phyloP scores from a whole-genome alignment of 1,140 invertebrate genomes.

The Phthorimaea operculella region DNA sequence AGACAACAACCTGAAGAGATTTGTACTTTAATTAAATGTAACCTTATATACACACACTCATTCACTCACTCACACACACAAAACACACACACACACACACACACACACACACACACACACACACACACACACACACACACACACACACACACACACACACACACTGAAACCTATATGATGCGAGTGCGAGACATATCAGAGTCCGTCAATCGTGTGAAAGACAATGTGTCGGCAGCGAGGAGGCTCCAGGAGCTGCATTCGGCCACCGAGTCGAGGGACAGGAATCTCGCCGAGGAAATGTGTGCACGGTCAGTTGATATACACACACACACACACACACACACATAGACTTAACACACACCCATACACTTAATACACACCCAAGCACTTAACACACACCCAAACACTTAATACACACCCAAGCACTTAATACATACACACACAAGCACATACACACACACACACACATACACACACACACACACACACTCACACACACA shows the following conservation, averaged over 20 bases:
- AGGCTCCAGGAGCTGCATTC: conserved; percentile 79
- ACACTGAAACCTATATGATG: conserved; percentile 47
- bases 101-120: too few species aligned
- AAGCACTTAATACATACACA: too few species aligned
- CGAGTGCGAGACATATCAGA: conserved; percentile 48
- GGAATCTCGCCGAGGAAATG: conserved; percentile 81
- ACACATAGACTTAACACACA: neutral
- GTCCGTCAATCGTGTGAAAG: conserved; percentile 33
- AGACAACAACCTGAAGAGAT: too few species aligned
- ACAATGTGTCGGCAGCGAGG: conserved; percentile 67
- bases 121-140: too few species aligned
- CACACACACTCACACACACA: too few species aligned
- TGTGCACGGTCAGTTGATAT: conserved; percentile 28
- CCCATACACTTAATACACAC: neutral
- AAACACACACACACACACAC: too few species aligned
- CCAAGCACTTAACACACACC: neutral
- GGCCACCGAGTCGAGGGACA: conserved; percentile 80
- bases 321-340: neutral
- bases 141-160: too few species aligned
- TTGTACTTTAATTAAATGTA: too few species aligned
- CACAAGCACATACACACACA: too few species aligned
- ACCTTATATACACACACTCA: too few species aligned
- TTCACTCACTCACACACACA: too few species aligned
- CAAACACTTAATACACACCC: neutral
- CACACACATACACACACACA: too few species aligned